Conservation (phyloP, 1,140 invertebrate species). For the Coelopa frigida region DNA sequence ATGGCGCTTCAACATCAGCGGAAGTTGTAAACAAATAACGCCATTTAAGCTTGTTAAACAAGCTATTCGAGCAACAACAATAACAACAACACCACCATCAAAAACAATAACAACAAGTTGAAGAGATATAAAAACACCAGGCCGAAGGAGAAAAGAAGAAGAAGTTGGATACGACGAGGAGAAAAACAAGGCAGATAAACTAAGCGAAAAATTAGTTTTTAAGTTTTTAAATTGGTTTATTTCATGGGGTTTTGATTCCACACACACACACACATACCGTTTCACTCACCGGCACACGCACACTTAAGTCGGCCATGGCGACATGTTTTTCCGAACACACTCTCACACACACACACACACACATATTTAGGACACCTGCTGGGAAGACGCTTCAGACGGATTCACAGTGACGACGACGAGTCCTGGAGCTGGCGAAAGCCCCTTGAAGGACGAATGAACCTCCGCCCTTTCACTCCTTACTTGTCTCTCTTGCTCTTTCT, state of each 20-base stretch:
- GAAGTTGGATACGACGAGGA: too few species aligned
- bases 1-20: too few species aligned
- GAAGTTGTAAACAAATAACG: too few species aligned
- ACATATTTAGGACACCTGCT: not conserved
- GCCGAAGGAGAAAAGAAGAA: too few species aligned
- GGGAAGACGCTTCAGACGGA: not conserved
- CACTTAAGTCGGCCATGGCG: not conserved
- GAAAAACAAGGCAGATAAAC: constrained; percentile 40
- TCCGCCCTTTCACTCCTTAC: not conserved
- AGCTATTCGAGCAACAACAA: too few species aligned
- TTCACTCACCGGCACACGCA: not conserved
- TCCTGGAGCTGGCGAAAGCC: not conserved
- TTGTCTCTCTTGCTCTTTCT: too few species aligned
- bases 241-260: constrained; percentile 44
- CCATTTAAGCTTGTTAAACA: too few species aligned
- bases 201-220: constrained; percentile 44
- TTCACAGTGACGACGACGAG: not conserved
- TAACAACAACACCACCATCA: too few species aligned
- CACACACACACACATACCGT: constrained; percentile 19
- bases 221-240: constrained; percentile 44
- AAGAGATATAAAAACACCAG: too few species aligned
- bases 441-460: not conserved
- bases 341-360: not conserved
- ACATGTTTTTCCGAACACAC: too few species aligned
- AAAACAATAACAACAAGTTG: too few species aligned